Conservation (phyloP, 1,140 invertebrate genomes). For the Brachystomella parvula region DNA sequence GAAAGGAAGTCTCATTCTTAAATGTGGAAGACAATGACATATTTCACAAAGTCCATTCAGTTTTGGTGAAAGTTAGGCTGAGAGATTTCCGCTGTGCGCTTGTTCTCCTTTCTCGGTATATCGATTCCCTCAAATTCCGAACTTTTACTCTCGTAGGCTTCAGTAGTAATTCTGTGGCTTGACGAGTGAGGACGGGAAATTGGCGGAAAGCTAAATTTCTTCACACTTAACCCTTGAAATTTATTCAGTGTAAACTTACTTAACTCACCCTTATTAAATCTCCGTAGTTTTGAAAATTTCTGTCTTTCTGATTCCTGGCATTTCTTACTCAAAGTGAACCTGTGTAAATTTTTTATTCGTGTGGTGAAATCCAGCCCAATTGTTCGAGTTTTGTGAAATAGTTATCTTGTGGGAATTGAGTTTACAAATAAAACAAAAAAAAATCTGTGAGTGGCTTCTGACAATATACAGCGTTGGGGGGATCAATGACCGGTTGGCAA, state of each 20-base stretch:
- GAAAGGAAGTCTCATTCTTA: too few species aligned
- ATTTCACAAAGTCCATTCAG: constrained; percentile 3
- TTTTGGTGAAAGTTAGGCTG: not conserved
- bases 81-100: not conserved
- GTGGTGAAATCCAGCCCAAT: too few species aligned
- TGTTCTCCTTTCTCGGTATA: constrained; percentile 5
- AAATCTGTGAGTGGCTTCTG: too few species aligned
- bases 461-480: too few species aligned
- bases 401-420: too few species aligned
- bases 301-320: not conserved
- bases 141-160: not conserved
- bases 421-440: too few species aligned
- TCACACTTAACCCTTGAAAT: not conserved
- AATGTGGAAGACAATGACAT: too few species aligned
- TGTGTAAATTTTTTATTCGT: not conserved
- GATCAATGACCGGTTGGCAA: too few species aligned
- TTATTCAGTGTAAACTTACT: not conserved
- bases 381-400: too few species aligned
- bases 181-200: not conserved
- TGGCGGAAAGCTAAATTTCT: too few species aligned
- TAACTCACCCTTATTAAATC: not conserved
- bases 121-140: constrained; percentile 4
- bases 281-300: not conserved
- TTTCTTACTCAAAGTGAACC: not conserved
- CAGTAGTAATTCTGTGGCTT: not conserved